Evolutionary conservation across 2,888 invertebrate genomes (phyloP).

Genomic region (Gymnosoma rotundatum): DNA sequence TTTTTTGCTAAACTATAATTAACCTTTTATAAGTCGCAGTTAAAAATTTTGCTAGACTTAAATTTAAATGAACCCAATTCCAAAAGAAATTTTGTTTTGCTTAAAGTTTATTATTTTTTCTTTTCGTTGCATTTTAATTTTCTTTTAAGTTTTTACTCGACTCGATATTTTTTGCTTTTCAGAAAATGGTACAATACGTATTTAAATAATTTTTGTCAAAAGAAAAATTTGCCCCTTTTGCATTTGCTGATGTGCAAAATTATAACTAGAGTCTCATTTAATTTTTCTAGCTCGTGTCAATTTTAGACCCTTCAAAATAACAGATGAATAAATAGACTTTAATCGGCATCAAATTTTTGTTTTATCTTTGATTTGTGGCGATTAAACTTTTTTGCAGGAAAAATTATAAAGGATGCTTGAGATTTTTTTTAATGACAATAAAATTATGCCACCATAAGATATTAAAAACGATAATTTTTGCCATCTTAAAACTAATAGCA

Average conservation of each 20-base stretch:
- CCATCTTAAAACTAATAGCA: no score
- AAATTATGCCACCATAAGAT: no score
- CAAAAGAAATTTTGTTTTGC: slow-evolving; percentile 59
- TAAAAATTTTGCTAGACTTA: no score
- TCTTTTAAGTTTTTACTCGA: slow-evolving; percentile 10
- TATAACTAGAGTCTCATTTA: slow-evolving; percentile 24
- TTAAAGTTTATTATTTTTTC: slow-evolving; percentile 19
- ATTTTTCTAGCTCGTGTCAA: slow-evolving; percentile 15
- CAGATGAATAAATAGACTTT: slow-evolving; percentile 13
- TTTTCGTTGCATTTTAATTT: slow-evolving; percentile 36
- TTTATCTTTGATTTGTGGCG: neutral
- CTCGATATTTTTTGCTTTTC: slow-evolving; percentile 12
- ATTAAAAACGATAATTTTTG: no score
- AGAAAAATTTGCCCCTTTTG: slow-evolving; percentile 38
- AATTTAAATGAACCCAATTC: no score
- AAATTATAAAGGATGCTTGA: no score
- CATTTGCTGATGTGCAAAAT: slow-evolving; percentile 54
- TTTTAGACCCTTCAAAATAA: neutral
- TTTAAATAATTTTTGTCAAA: slow-evolving; percentile 31
- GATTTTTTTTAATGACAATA: no score
- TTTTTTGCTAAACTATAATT: no score
- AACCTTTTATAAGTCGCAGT: no score
- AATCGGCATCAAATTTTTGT: neutral
- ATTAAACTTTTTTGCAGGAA: no score
- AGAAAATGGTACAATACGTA: slow-evolving; percentile 26